Conservation (phyloP, 2,888 invertebrate genomes). For the Buathra laborator region DNA sequence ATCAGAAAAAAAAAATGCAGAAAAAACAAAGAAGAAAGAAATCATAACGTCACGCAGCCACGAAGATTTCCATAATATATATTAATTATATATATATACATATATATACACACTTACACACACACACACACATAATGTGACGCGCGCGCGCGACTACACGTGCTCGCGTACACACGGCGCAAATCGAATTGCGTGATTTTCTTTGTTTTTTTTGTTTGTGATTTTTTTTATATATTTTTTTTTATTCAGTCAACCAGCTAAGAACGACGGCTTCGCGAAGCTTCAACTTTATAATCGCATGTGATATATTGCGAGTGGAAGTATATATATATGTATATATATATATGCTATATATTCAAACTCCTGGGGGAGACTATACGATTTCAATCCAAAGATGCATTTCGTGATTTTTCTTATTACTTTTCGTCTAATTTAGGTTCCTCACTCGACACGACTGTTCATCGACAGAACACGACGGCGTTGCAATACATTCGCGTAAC, state of each 20-base stretch:
- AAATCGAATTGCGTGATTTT: conserved; percentile 10
- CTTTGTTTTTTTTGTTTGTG: conserved; percentile 15
- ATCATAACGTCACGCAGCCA: conserved; percentile 18
- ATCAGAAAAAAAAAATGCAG: conserved; percentile 17
- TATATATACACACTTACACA: neutral
- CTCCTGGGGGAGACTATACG: conserved; percentile 23
- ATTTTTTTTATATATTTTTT: conserved; percentile 18
- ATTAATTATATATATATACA: neutral
- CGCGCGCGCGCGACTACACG: conserved; percentile 5
- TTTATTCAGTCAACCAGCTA: conserved; percentile 10
- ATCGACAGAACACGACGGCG: conserved; percentile 21
- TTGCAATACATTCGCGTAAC: conserved; percentile 21
- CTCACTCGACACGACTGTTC: conserved; percentile 33
- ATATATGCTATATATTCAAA: conserved; percentile 9
- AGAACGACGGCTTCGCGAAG: conserved; percentile 23
- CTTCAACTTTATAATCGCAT: conserved; percentile 46
- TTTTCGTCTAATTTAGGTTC: conserved; percentile 43
- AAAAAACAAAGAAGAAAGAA: neutral
- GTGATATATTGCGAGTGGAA: conserved; percentile 38
- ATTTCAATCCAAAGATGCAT: conserved; percentile 64
- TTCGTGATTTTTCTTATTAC: conserved; percentile 54
- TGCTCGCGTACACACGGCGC: conserved; percentile 5
- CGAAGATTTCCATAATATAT: conserved; percentile 26
- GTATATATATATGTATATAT: conserved; percentile 37
- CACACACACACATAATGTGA: neutral